These are phyloP conservation scores for Calephelis perditalis DNA, from an alignment of 2,888 invertebrate species.

Conservation along the genomic window DNA sequence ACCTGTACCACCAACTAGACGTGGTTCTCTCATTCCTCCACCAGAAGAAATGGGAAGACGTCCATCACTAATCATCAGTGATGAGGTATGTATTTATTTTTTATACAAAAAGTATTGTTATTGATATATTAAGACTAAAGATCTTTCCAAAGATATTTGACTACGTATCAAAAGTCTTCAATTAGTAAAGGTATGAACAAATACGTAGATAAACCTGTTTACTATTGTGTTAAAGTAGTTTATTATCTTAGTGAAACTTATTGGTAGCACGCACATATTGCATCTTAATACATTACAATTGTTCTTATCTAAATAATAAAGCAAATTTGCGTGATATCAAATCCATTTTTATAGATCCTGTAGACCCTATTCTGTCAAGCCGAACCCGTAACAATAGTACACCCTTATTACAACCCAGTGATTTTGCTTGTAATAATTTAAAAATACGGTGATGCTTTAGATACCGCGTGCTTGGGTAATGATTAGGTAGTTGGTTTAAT, in stretches of 20 bases:
- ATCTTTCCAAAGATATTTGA: conserved; percentile 17
- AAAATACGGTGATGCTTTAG: conserved; percentile 56
- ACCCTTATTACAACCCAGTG: conserved; percentile 47
- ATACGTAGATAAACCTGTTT: conserved; percentile 38
- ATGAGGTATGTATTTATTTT: conserved; percentile 86
- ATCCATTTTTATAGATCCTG: conserved; percentile 39
- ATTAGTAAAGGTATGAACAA: conserved; percentile 50
- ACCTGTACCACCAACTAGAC: conserved; percentile 73
- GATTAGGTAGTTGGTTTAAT: conserved; percentile 47
- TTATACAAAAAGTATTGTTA: conserved; percentile 16
- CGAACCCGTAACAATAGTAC: conserved; percentile 71
- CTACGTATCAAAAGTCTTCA: conserved; percentile 25
- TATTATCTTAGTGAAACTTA: conserved; percentile 28
- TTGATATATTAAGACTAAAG: conserved; percentile 4
- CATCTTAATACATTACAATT: conserved; percentile 4
- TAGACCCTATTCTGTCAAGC: conserved; percentile 73
- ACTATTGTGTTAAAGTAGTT: conserved; percentile 47
- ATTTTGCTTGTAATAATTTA: conserved; percentile 50
- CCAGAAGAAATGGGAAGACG: conserved; percentile 92
- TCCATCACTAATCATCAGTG: conserved; percentile 94
- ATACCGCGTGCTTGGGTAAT: conserved; percentile 56
- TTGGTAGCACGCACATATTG: conserved; percentile 27
- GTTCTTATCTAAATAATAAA: not conserved
- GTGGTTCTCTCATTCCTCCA: conserved; percentile 93
- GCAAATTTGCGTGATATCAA: conserved; percentile 26